Conservation (phyloP, 1,140 invertebrate species). For the Rhopalosiphum maidis region DNA sequence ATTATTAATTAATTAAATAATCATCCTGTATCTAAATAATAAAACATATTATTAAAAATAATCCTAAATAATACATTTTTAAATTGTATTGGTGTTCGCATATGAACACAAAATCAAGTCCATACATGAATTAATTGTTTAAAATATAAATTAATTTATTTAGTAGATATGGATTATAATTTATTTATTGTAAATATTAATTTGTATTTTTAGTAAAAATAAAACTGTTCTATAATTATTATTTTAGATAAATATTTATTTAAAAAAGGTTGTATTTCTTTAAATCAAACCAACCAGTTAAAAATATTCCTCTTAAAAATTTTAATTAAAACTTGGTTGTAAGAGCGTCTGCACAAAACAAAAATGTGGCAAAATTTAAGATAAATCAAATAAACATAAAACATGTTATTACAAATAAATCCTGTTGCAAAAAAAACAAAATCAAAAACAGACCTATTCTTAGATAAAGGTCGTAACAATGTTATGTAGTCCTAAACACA, state of each 20-base stretch:
- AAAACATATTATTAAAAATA: background rate
- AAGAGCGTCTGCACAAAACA: background rate
- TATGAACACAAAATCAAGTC: background rate
- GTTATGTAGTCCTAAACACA: background rate
- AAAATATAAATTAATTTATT: background rate
- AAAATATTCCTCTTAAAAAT: background rate
- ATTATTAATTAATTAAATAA: background rate
- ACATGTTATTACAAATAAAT: background rate
- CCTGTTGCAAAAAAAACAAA: background rate
- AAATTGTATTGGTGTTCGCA: background rate
- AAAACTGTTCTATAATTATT: background rate
- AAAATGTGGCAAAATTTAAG: background rate
- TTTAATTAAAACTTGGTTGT: background rate
- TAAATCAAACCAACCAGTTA: background rate
- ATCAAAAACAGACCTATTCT: background rate
- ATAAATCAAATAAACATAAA: background rate
- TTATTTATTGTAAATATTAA: background rate
- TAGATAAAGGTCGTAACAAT: background rate
- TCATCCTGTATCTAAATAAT: background rate
- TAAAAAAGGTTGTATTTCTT: background rate
- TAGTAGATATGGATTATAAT: background rate
- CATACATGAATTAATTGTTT: background rate
- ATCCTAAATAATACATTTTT: background rate
- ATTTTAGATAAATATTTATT: background rate
- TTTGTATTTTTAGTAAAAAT: background rate